These are phyloP conservation scores for Drosophila saltans DNA, from an alignment of 1,140 invertebrate species.

Conservation along the genomic window DNA sequence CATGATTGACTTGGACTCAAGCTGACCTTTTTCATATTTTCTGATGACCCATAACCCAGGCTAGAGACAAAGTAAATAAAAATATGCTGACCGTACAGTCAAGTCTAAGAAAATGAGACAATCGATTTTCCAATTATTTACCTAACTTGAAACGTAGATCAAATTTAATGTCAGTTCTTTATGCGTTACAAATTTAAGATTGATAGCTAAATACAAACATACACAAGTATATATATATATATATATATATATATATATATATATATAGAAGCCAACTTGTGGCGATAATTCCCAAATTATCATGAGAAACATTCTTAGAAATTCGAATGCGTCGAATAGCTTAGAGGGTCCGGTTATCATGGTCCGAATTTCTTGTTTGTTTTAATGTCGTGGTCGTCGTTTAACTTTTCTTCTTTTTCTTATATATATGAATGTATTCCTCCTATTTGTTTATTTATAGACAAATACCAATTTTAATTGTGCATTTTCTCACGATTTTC, in stretches of 20 bases:
- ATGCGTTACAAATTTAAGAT: background rate
- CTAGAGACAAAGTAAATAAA: background rate
- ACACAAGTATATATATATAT: slow-evolving; percentile 12
- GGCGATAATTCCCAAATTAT: background rate
- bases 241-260: background rate
- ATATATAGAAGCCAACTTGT: background rate
- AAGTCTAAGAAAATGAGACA: background rate
- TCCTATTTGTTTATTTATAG: slow-evolving; percentile 55
- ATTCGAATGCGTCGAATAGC: slow-evolving; percentile 48
- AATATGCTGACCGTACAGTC: background rate
- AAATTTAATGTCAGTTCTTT: slow-evolving; percentile 7
- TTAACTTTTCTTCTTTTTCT: background rate
- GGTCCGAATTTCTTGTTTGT: slow-evolving; percentile 55
- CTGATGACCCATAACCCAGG: slow-evolving; percentile 59
- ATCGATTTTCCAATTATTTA: slow-evolving; percentile 1
- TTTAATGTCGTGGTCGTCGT: slow-evolving; percentile 22
- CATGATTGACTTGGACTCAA: slow-evolving; percentile 38
- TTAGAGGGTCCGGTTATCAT: slow-evolving; percentile 50
- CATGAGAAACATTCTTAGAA: slow-evolving; percentile 51
- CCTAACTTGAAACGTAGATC: background rate
- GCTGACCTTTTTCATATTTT: slow-evolving; percentile 69
- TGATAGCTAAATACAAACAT: background rate
- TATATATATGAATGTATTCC: background rate
- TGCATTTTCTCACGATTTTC: slow-evolving; percentile 74
- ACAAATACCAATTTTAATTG: slow-evolving; percentile 74